phyloP scores from a whole-genome alignment of 2,113 vertebrate species.

The Helogale parvula region DNA sequence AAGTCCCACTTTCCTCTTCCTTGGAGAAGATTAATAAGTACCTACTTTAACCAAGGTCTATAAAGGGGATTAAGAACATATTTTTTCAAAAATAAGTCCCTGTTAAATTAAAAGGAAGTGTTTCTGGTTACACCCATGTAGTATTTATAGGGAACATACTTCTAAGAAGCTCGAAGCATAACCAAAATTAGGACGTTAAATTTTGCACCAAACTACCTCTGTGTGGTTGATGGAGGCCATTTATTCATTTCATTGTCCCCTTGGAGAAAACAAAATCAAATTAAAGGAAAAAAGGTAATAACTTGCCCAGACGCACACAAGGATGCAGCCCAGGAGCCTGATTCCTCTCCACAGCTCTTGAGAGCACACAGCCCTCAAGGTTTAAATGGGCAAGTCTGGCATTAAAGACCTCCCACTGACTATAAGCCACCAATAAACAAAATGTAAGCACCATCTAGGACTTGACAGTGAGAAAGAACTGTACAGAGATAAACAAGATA shows the following conservation, averaged over 20 bases:
- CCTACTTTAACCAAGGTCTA: neutral
- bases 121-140: neutral
- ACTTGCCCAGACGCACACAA: constrained; percentile 27
- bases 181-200: constrained; percentile 9
- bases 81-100: constrained; percentile 22
- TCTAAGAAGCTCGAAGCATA: constrained; percentile 47
- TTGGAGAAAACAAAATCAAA: constrained; percentile 56
- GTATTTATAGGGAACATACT: neutral
- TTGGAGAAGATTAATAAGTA: neutral
- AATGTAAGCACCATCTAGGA: neutral
- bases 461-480: neutral
- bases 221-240: neutral
- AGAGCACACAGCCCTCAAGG: neutral
- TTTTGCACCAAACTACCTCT: neutral
- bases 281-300: constrained; percentile 48
- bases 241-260: constrained; percentile 55
- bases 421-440: neutral
- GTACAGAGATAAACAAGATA: neutral
- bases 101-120: neutral
- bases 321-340: neutral
- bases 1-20: neutral
- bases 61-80: neutral
- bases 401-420: neutral
- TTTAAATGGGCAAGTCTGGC: neutral
- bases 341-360: neutral